Base-by-base conservation (phyloP, 2,888 invertebrate genomes). In the Nymphalis c-album region DNA sequence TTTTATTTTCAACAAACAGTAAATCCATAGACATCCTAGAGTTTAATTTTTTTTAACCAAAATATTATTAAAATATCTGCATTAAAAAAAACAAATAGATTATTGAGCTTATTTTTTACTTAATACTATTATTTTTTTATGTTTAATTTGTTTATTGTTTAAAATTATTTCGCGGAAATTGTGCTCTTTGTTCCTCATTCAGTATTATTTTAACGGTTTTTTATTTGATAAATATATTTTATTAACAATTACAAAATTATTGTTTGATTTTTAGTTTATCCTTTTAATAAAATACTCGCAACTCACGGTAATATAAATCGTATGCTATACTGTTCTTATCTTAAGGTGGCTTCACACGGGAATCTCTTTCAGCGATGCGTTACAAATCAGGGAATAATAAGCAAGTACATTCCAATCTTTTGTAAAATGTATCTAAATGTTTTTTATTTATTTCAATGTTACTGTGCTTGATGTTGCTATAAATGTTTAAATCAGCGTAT, bases 381-480 rank as follows among this genome's bases (percentile, higher is more conserved):
- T 13, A 59, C 40, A 40, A 40, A 40, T 20, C 64, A 10, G 31
- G 31, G n/a, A 55, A 50, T 20, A 58, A 58, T 77, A 77, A 81
- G 78, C 76, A 81, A 82, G 78, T 81, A 82, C 69, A 78, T 80
- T 78, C 75, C 74, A 79, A 74, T 76, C 72, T 74, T 76, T 75
- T 74, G 63, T 72, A 67, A 61, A 40, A 40, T 40, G 3, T 40
- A 1, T 40, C 4, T 74, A 72, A 71, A 67, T 63, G 55, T 53
- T 47, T 62, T 63, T 63, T 70, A 75, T 62, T 62, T 40, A 64
- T 72, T 7, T 55, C 18, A 13, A 35, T 35, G 31, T 48, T 47
- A 57, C 7, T 62, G n/a, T 16, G 46, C 17, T n/a, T 26, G 31
- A 50, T 40, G 17, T 35, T 40, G 35, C 40, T 61, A 60, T 60